Percentiles rank a stretch among this genome's conserved stretches.
These are phyloP conservation scores for Umimayanthus chanpuru DNA, from an alignment of 92 coral and sea anemone species.

Conservation along the genomic window DNA sequence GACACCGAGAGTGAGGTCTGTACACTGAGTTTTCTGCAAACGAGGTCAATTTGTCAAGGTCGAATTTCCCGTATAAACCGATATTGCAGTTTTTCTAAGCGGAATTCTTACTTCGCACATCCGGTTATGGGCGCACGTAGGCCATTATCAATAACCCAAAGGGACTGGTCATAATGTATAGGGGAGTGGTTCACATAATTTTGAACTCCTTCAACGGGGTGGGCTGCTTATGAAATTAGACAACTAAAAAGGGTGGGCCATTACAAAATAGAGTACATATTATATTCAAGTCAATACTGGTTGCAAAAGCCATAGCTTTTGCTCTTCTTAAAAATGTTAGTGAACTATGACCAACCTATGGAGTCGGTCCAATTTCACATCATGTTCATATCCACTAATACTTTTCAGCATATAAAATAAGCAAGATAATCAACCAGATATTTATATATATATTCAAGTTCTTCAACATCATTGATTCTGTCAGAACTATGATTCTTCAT, in stretches of 20 bases:
- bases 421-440: background rate
- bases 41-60: too few species aligned
- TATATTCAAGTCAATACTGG: background rate
- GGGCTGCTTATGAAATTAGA: background rate
- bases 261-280: constrained; percentile 4
- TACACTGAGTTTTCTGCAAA: too few species aligned
- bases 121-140: too few species aligned
- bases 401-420: background rate
- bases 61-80: too few species aligned
- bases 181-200: constrained; percentile 9
- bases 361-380: background rate
- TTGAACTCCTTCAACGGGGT: constrained; percentile 1
- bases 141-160: background rate
- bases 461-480: background rate
- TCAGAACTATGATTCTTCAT: background rate
- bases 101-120: too few species aligned
- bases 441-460: background rate
- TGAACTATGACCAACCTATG: background rate
- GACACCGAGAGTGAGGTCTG: too few species aligned
- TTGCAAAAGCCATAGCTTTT: background rate
- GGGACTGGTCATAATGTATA: background rate
- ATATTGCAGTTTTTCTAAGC: too few species aligned
- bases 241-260: constrained; percentile 6
- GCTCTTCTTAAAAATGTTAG: background rate
- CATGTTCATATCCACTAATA: constrained; percentile 6